Evolutionary conservation across 2,888 invertebrate genomes (phyloP), one percentile per base, ranked within the genome.

Genomic region (Antheraea yamamai): DNA sequence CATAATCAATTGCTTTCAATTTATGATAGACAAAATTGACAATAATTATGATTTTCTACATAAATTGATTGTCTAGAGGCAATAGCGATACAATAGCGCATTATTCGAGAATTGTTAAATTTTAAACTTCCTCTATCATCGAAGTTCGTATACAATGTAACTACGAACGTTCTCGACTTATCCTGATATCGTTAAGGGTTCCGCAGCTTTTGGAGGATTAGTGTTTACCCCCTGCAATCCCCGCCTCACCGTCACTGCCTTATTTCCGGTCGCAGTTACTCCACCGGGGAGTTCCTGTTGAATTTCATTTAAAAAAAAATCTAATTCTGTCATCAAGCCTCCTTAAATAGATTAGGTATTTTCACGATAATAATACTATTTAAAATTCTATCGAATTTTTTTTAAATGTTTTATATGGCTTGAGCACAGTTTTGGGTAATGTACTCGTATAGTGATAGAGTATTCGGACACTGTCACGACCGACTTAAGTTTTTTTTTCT

Each of bases 161-260:
- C 70, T 70, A n/a, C 39, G 70, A 39, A 39, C 70, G 39, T 35
- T 35, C 39, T 70, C 70, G 70, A 70, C 70, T 70, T 70, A 70
- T 70, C 70, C 70, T 18, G 70, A 39, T 70, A 35, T 39, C 70
- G 70, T 70, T 70, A 70, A 70, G 39, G 70, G 39, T 70, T 70
- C 70, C 12, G 39, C 64, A 39, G 70, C 70, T 70, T 70, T 39
- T 39, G 23, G 39, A n/a, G 70, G 70, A 70, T 70, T 70, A 70
- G 35, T 39, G 10, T 39, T 10, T 20, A 3, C 39, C 4, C 39
- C 39, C 70, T 20, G 35, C 61, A 35, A 23, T 2, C 39, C 70
- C 4, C 35, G 39, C 39, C 70, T 39, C 39, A 66, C 6, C 16
- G 26, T 16, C 14, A 39, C n/a, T 3, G 20, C 4, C 70, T 70